These are phyloP conservation scores for Phrynocephalus guinanensis DNA, from an alignment of 2,797 vertebrate species.

Conservation along the genomic window DNA sequence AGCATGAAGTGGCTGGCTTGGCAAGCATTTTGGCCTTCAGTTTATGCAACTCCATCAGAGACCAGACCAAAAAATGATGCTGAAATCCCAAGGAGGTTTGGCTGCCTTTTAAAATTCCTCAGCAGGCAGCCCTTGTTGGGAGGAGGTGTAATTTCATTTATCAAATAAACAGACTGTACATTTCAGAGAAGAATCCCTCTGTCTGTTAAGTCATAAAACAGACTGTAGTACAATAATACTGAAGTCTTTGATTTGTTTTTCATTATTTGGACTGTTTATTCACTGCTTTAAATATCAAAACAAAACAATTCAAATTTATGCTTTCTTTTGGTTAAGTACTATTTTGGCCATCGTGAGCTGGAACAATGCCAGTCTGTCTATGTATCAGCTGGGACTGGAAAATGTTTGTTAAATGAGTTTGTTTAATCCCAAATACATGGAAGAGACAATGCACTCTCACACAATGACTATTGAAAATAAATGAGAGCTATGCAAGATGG, in stretches of 20 bases:
- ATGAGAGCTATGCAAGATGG: not conserved
- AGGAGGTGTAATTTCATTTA: conserved; percentile 17
- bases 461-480: not conserved
- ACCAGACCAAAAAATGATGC: not conserved
- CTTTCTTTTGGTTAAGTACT: not conserved
- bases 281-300: conserved; percentile 25
- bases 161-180: conserved; percentile 34
- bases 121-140: not conserved
- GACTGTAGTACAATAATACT: conserved; percentile 30
- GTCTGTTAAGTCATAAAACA: conserved; percentile 28
- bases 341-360: conserved; percentile 27
- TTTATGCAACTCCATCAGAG: accelerated
- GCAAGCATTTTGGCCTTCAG: not conserved
- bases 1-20: too few species aligned
- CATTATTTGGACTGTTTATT: conserved; percentile 40
- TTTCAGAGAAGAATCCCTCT: conserved; percentile 33
- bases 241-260: conserved; percentile 35
- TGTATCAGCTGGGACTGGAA: conserved; percentile 25
- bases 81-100: not conserved
- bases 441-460: not conserved
- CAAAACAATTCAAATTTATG: conserved; percentile 13
- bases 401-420: conserved; percentile 30
- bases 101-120: not conserved
- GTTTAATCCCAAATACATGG: conserved; percentile 22
- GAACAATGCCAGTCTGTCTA: conserved; percentile 17